phyloP scores from a whole-genome alignment of 2,113 vertebrate genomes.

The Bufo bufo region DNA sequence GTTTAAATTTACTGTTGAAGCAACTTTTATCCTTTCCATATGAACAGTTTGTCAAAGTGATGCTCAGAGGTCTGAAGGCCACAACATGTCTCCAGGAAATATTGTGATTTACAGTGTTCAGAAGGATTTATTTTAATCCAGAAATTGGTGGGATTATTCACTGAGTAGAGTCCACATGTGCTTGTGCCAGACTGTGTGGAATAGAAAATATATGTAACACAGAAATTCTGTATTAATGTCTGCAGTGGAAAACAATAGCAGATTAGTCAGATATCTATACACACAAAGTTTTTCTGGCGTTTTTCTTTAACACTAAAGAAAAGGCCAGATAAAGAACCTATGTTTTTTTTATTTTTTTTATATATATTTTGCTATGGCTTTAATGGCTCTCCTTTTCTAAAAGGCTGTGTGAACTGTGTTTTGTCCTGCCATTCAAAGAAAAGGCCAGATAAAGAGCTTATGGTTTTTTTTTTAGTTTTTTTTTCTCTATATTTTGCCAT shows the following conservation, averaged over 20 bases:
- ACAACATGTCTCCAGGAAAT: constrained; percentile 30
- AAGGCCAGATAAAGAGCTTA: too few relatives aligned
- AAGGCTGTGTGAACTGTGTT: too few relatives aligned
- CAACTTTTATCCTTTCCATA: constrained; percentile 46
- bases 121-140: constrained; percentile 41
- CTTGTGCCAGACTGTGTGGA: neutral
- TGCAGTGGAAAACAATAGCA: neutral
- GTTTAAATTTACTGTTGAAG: constrained; percentile 40
- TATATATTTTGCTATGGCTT: too few relatives aligned
- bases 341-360: too few relatives aligned
- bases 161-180: constrained; percentile 31
- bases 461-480: too few relatives aligned
- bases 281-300: neutral
- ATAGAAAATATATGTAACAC: neutral
- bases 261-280: neutral
- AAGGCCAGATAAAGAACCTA: too few relatives aligned
- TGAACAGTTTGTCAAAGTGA: constrained; percentile 41
- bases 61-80: constrained; percentile 40
- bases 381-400: too few relatives aligned
- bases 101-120: constrained; percentile 43
- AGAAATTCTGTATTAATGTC: neutral
- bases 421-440: too few relatives aligned
- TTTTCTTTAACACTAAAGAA: too few relatives aligned
- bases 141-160: constrained; percentile 48
- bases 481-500: too few relatives aligned